phyloP scores from a whole-genome alignment of 2,113 vertebrate genomes.

The Oryzias melastigma region DNA sequence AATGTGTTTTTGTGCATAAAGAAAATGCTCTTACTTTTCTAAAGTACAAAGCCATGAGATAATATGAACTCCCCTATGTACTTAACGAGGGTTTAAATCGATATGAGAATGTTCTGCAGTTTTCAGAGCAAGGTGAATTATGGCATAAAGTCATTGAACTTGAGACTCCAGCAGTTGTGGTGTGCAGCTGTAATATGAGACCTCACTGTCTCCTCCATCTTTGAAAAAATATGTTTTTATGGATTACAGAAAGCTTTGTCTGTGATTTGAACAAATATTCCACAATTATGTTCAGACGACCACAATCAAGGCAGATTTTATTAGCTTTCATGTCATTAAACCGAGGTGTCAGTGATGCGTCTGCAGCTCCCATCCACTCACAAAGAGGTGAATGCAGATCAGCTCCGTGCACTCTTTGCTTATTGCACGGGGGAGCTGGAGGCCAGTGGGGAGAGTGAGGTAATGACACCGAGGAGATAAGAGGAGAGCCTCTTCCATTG shows the following conservation, averaged over 20 bases:
- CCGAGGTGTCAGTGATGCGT: constrained; percentile 35
- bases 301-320: no score
- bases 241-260: no score
- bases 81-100: constrained; percentile 36
- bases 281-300: no score
- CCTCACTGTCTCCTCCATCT: not conserved
- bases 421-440: constrained; percentile 41
- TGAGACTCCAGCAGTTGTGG: not conserved
- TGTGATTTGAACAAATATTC: no score
- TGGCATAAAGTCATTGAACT: constrained; percentile 11
- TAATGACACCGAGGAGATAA: constrained; percentile 42
- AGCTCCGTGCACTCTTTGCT: constrained; percentile 6
- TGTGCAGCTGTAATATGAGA: not conserved
- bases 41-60: constrained; percentile 21
- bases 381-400: constrained; percentile 11
- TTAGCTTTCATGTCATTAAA: not conserved
- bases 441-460: constrained; percentile 50
- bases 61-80: constrained; percentile 22
- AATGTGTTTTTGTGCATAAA: constrained; percentile 33
- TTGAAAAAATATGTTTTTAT: no score
- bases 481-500: constrained; percentile 46
- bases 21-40: constrained; percentile 25
- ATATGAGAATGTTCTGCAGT: constrained; percentile 23
- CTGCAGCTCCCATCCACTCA: constrained; percentile 3
- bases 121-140: constrained; percentile 26